Evolutionary conservation across 2,797 vertebrate genomes (phyloP).

Genomic region (Spondyliosoma cantharus): DNA sequence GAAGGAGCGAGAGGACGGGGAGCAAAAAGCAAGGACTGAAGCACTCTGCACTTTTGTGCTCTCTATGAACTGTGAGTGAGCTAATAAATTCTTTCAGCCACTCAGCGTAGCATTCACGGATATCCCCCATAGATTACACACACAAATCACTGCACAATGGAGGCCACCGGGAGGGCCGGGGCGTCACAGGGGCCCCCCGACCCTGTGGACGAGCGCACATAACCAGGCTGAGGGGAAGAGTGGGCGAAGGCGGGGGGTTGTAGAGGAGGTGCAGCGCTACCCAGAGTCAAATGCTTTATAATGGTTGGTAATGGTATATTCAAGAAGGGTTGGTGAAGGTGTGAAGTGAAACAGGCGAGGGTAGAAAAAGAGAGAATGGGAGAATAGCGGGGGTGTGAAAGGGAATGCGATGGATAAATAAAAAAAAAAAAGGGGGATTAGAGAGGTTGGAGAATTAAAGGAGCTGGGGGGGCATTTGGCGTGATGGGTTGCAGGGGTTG

Average conservation of each 20-base stretch:
- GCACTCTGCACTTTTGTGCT: slow-evolving; percentile 94
- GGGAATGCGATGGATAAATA: slow-evolving; percentile 84
- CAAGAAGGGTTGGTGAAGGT: slow-evolving; percentile 80
- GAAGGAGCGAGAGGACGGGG: slow-evolving; percentile 61
- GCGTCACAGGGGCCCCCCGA: slow-evolving; percentile 86
- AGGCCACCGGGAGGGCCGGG: slow-evolving; percentile 86
- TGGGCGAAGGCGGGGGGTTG: slow-evolving; percentile 54
- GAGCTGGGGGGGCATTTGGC: slow-evolving; percentile 45
- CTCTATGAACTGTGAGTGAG: slow-evolving; percentile 94
- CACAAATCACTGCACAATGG: slow-evolving; percentile 96
- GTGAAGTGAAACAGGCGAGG: slow-evolving; percentile 77
- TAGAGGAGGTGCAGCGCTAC: slow-evolving; percentile 77
- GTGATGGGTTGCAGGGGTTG: slow-evolving; percentile 54
- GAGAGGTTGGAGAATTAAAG: slow-evolving; percentile 65
- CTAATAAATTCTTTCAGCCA: slow-evolving; percentile 96
- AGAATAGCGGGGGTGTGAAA: slow-evolving; percentile 85
- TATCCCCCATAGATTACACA: slow-evolving; percentile 93
- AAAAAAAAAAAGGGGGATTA: slow-evolving; percentile 84
- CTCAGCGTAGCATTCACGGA: slow-evolving; percentile 92
- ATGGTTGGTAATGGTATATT: slow-evolving; percentile 92
- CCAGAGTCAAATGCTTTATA: slow-evolving; percentile 93
- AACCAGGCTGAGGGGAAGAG: slow-evolving; percentile 82
- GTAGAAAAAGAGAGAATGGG: slow-evolving; percentile 76
- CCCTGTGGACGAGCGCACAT: slow-evolving; percentile 88
- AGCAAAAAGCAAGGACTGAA: slow-evolving; percentile 85